Base-by-base conservation (phyloP, 2,113 vertebrate genomes). In the Benitochromis conjunctus region DNA sequence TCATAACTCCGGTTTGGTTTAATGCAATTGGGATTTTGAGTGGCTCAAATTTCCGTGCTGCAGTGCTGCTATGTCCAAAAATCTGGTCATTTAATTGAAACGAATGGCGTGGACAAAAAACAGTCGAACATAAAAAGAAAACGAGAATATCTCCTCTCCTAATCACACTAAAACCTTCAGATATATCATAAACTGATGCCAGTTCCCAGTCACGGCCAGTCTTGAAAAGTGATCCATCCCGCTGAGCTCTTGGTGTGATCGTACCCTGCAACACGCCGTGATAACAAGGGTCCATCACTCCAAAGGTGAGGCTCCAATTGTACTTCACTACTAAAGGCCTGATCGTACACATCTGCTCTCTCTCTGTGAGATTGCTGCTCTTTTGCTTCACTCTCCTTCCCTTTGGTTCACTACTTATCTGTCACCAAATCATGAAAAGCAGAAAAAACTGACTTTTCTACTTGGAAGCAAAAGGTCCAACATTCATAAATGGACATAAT, bases 251-350 rank as follows among this genome's bases (percentile, higher is more conserved):
- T 3, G 19, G 80, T 85, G 88, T 69, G 89, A 93, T 93, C 86
- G 85, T 84, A 87, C 86, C 87, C 88, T 62, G 81, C 29, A 74
- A 92, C 92, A 88, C 78, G 83, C 84, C 16, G 13, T 18, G 79
- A 87, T 91, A 91, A 93, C 91, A 86, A 71, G 87, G 62, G 80
- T 84, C 88, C 91, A 46, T 89, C 86, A 86, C 90, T 81, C 89
- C 87, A 86, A 90, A 89, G 89, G 88, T 89, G 90, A 91, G 76
- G 43, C 80, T 88, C 85, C 94, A 94, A 94, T 94, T 93, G 91
- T 87, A 53, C 36, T 71, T 81, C 51, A 13, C 78, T 62, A 88
- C 91, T 88, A 95, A 89, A 88, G 78, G 76, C 84, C 58, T 38
- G 48, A 89, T 88, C 19, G 8, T 58, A 60, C 89, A 74, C 89